Conservation (phyloP, 2,113 vertebrate genomes). For the Mesembrinibis cayennensis region DNA sequence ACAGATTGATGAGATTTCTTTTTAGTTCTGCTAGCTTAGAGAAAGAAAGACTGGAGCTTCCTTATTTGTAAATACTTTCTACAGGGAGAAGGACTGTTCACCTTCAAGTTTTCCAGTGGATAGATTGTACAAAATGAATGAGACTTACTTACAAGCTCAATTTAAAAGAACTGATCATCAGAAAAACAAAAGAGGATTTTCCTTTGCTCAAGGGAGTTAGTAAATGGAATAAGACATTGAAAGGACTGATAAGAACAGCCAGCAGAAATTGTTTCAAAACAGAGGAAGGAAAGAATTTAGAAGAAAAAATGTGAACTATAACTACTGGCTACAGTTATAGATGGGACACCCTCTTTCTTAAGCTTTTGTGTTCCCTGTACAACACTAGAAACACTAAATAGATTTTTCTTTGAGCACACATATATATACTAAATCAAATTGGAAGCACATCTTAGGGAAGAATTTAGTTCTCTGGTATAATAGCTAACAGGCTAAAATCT, state of each 20-base stretch:
- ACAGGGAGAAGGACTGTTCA: not conserved
- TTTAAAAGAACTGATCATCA: slow-evolving; percentile 26
- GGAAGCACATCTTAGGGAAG: not conserved
- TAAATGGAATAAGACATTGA: slow-evolving; percentile 21
- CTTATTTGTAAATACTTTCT: not conserved
- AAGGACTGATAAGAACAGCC: not conserved
- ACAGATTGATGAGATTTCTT: not conserved
- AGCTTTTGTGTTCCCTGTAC: not conserved
- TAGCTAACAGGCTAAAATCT: not conserved
- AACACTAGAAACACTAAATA: not conserved
- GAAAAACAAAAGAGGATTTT: slow-evolving; percentile 7
- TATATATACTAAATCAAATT: not conserved
- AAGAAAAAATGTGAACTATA: not conserved
- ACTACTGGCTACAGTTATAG: not conserved
- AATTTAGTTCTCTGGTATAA: not conserved
- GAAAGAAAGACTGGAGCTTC: not conserved
- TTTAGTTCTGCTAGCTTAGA: not conserved
- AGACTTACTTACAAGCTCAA: not conserved
- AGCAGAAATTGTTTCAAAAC: not conserved
- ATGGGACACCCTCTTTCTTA: not conserved
- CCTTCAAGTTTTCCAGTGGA: not conserved
- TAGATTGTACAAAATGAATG: not conserved
- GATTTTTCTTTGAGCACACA: not conserved
- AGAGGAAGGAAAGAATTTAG: not conserved
- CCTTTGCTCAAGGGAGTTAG: not conserved